Conservation (phyloP, 2,113 vertebrate genomes). For the Bos javanicus region DNA sequence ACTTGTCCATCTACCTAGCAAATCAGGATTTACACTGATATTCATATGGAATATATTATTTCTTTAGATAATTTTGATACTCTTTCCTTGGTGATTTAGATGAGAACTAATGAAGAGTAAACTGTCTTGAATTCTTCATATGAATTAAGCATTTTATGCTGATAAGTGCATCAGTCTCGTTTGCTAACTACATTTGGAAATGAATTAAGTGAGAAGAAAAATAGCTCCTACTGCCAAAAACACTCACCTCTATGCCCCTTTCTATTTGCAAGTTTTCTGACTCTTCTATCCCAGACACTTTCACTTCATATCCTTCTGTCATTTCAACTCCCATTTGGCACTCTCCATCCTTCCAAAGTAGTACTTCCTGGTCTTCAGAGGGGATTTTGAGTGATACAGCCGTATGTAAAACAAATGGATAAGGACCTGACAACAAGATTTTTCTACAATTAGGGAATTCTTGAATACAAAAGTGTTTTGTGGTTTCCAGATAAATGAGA, state of each 20-base stretch:
- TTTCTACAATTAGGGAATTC: not conserved
- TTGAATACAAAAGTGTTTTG: not conserved
- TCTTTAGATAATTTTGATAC: not conserved
- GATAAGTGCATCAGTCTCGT: not conserved
- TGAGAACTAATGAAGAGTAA: not conserved
- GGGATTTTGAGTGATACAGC: not conserved
- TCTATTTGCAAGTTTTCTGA: not conserved
- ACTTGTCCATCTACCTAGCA: not conserved
- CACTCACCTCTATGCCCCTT: not conserved
- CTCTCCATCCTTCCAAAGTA: not conserved
- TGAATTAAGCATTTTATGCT: not conserved
- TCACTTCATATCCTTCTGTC: not conserved
- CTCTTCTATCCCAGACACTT: not conserved
- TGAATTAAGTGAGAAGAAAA: not conserved
- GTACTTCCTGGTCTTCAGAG: not conserved
- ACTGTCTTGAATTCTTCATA: not conserved
- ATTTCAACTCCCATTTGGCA: not conserved
- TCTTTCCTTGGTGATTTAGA: not conserved
- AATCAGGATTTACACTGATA: not conserved
- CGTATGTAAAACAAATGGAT: not conserved
- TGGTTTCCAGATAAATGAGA: constrained; percentile 15
- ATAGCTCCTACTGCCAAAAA: not conserved
- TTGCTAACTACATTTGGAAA: not conserved
- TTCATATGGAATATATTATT: not conserved
- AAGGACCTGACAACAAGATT: not conserved